Base-by-base conservation (phyloP, 2,113 vertebrate species). In the Oncorhynchus kisutch region DNA sequence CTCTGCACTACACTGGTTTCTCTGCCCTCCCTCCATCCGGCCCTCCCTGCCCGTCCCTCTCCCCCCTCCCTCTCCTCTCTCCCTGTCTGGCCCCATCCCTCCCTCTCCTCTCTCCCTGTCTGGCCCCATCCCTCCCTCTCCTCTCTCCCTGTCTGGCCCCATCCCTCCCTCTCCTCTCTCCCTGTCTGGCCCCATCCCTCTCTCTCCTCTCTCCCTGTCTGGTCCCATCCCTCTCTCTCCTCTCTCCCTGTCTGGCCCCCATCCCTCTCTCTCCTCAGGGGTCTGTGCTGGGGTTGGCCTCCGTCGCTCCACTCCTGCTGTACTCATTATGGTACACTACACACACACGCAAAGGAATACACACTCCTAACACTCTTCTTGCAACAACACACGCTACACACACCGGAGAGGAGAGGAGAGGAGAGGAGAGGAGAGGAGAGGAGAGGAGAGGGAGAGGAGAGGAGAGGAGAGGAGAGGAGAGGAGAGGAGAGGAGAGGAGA, bases 1-100 rank as follows among this genome's bases (percentile, higher is more conserved):
- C 97, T 97, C 93, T 96, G 95, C 87, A 96, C 95, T 87, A 96
- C 88, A 5, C 95, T 93, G 5, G 94, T 87, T 81, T 91, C 90
- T 59, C 90, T 79, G 27, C 86, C 87, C 76, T 91, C 91, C 34
- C 84, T 88, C 90, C 90, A 89, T 49, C 76, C 82, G 68, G 89
- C 91, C 67, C 86, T 88, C 24, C 76, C 16, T 79, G 82, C 59
- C 89, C 89, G 76, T 84, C 84, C 91, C 95, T 87, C 82, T 91
- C 29, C 4, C 29, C 29, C 29, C 29, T 29, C 29, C 29, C 90
- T 59, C 90, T 79, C 87, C 76, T 90, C 91, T 34, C n/a, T 22
- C 22, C 11, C 89, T 85, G 77, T 87, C 11, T 45, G 88, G 85
- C 78, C 85, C 88, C 87, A 87, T 88, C 59, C 86, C 86, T 1